Evolutionary conservation across 2,888 invertebrate species (phyloP).

Genomic region (Campaea margaritaria): DNA sequence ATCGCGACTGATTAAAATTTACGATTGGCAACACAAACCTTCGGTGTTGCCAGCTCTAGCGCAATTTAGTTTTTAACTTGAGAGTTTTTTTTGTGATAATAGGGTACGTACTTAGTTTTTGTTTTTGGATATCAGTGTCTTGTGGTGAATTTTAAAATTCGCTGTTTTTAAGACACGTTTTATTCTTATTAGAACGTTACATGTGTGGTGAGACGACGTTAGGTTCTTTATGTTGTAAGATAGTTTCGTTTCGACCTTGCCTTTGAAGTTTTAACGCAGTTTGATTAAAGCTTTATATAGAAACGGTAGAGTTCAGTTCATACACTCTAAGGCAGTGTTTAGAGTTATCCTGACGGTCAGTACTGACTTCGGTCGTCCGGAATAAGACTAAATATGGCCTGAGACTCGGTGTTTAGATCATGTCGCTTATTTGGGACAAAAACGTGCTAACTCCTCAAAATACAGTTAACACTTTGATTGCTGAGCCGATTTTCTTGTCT

Average conservation of each 20-base stretch:
- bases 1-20: constrained; percentile 64
- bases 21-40: constrained; percentile 56
- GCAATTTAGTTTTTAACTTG: constrained; percentile 75
- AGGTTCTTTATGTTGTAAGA: constrained; percentile 64
- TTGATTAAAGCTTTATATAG: not conserved
- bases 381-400: no score
- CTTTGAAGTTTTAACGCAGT: constrained; percentile 8
- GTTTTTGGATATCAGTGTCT: constrained; percentile 48
- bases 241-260: constrained; percentile 65
- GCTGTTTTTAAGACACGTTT: constrained; percentile 68
- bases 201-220: constrained; percentile 85
- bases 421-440: no score
- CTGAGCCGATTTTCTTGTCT: no score
- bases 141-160: constrained; percentile 40
- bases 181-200: constrained; percentile 73
- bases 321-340: no score
- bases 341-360: no score
- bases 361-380: no score
- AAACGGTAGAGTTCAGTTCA: constrained; percentile 1
- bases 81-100: constrained; percentile 79
- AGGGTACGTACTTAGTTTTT: constrained; percentile 73
- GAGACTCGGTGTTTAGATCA: no score
- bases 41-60: constrained; percentile 65
- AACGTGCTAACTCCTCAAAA: no score
- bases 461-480: no score